Evolutionary conservation across 2,113 vertebrate species (phyloP).

Genomic region (Numenius arquata): DNA sequence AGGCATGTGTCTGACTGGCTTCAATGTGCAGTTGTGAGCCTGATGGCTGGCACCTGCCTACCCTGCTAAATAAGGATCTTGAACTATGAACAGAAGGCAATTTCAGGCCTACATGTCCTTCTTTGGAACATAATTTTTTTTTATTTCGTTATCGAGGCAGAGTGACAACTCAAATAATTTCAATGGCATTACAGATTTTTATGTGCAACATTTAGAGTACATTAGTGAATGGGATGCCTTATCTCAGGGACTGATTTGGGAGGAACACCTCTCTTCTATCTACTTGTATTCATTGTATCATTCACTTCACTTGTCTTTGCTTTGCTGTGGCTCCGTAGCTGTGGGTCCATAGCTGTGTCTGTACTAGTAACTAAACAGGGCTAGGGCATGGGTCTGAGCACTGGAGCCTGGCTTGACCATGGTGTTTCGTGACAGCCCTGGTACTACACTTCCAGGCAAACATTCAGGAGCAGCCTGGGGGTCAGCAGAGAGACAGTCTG

Average conservation of each 20-base stretch:
- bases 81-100: not conserved
- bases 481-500: rapidly evolving
- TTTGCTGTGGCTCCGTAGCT: not conserved
- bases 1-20: not conserved
- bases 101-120: not conserved
- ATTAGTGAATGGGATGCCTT: not conserved
- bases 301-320: not conserved
- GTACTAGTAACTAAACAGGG: not conserved
- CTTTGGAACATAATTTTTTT: not conserved
- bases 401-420: rapidly evolving
- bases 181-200: not conserved
- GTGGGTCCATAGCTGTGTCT: not conserved
- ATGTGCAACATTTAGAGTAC: not conserved
- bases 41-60: not conserved
- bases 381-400: not conserved
- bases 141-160: not conserved
- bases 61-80: not conserved
- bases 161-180: not conserved
- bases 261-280: not conserved
- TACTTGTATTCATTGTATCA: not conserved
- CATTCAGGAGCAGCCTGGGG: not conserved
- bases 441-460: rapidly evolving
- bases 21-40: not conserved
- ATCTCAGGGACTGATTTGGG: not conserved
- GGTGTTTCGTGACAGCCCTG: not conserved